Evolutionary conservation across 2,797 vertebrate species (phyloP), one percentile per base, ranked within the genome.

Genomic region (Trematomus bernacchii): DNA sequence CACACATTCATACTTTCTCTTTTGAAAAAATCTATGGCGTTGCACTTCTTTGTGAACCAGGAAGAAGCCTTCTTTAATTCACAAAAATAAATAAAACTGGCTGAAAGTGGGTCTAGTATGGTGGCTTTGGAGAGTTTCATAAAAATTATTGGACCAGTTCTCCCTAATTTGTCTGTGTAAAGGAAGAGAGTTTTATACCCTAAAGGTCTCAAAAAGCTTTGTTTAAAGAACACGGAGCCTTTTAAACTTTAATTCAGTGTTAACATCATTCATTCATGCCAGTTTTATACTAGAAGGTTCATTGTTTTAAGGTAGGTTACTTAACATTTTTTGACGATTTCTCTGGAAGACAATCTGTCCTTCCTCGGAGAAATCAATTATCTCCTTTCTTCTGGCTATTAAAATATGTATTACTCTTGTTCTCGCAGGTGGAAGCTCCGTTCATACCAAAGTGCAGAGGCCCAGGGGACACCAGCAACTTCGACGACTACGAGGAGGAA

Each of bases 361-460:
- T 52, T 68, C 53, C 44, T 52, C 33, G 10, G 12, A 58, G 27
- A 66, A 72, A 62, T 66, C 68, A 68, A 15, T 9, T 11, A 40
- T 69, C 48, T 14, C 15, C 19, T 58, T 70, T 40, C 9, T 42
- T 1, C 54, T 23, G 4, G 46, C 11, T 19, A 42, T 37, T 75
- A 19, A 73, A 77, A 67, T 21, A 13, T 43, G 15, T 19, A 18
- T 43, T 50, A 12, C 65, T 73, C 21, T 66, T 62, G 13, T 58
- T 75, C 30, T 30, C 79, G 44, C 82, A 99, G 98, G 98, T 99
- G 89, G 98, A 99, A 94, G 98, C 98, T 89, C 98, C 98, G 0
- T 99, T 99, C 96, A 98, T 99, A 96, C 98, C 98, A 96, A 99
- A 99, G 96, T 99, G 97, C 95, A 96, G 97, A 97, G 98, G 98